phyloP scores from a whole-genome alignment of 2,888 invertebrate species.

The Plemyria rubiginata region DNA sequence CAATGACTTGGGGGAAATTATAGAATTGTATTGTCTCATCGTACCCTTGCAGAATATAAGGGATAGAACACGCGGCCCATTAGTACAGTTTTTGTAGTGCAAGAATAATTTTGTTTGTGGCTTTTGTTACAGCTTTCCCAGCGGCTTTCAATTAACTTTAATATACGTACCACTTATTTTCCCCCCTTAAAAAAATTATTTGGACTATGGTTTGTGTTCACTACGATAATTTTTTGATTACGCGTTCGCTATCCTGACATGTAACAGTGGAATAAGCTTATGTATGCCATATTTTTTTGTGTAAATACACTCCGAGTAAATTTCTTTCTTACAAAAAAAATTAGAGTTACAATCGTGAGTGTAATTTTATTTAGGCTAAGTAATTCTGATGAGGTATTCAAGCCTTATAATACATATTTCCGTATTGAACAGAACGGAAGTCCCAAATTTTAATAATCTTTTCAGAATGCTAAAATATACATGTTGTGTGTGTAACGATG shows the following conservation, averaged over 20 bases:
- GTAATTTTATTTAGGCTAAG: background rate
- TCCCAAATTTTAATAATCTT: too few species aligned
- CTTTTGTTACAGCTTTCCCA: conserved; percentile 25
- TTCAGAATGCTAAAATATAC: too few species aligned
- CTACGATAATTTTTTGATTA: background rate
- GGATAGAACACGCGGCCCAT: conserved; percentile 30
- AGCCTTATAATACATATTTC: background rate
- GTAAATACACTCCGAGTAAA: background rate
- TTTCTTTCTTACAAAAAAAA: background rate
- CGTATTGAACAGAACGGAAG: background rate
- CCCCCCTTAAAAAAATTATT: conserved; percentile 5
- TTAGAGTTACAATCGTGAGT: background rate
- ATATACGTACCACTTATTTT: conserved; percentile 17
- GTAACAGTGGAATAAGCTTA: background rate
- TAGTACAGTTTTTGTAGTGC: conserved; percentile 34
- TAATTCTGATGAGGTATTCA: background rate
- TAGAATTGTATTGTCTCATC: conserved; percentile 56
- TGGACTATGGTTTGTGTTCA: conserved; percentile 6
- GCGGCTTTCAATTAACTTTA: conserved; percentile 26
- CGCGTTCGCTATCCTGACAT: background rate
- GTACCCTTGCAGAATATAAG: conserved; percentile 31
- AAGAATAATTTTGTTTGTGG: conserved; percentile 30
- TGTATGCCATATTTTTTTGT: background rate
- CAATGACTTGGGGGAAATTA: conserved; percentile 62
- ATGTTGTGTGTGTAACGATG: conserved; percentile 8